phyloP scores from a whole-genome alignment of 2,797 vertebrate genomes.

The Ataeniobius toweri region DNA sequence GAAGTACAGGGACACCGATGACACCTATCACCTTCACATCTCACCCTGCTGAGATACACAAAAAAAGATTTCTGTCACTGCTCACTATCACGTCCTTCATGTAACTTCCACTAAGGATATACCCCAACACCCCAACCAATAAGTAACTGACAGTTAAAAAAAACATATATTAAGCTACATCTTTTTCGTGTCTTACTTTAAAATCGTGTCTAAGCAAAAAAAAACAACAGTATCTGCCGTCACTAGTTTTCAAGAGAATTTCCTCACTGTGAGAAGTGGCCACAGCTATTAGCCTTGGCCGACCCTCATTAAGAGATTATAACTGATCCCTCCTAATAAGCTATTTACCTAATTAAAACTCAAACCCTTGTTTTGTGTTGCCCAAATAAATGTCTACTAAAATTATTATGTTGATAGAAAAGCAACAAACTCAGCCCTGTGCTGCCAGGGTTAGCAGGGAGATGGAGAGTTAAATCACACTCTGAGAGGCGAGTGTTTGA shows the following conservation, averaged over 20 bases:
- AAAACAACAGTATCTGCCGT: slow-evolving; percentile 38
- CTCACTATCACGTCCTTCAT: slow-evolving; percentile 66
- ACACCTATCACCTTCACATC: slow-evolving; percentile 74
- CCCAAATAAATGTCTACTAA: slow-evolving; percentile 68
- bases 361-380: slow-evolving; percentile 28
- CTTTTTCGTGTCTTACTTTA: slow-evolving; percentile 8
- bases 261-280: slow-evolving; percentile 30
- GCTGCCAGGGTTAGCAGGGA: slow-evolving; percentile 41
- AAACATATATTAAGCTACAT: neutral
- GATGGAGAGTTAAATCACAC: slow-evolving; percentile 66
- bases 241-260: slow-evolving; percentile 43
- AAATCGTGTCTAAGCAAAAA: slow-evolving; percentile 8
- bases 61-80: slow-evolving; percentile 32
- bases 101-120: slow-evolving; percentile 62
- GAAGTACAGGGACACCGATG: slow-evolving; percentile 68
- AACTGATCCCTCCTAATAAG: slow-evolving; percentile 65
- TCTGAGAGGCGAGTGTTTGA: slow-evolving; percentile 69
- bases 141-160: neutral
- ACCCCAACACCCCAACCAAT: slow-evolving; percentile 2
- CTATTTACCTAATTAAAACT: slow-evolving; percentile 72
- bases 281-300: slow-evolving; percentile 61
- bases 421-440: slow-evolving; percentile 21
- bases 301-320: slow-evolving; percentile 70
- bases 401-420: slow-evolving; percentile 29
- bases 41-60: slow-evolving; percentile 64